A percentile compares a stretch with the other conserved stretches of the same genome.
These are phyloP conservation scores for Urocyon cinereoargenteus DNA, from an alignment of 2,797 vertebrate species.

Conservation along the genomic window DNA sequence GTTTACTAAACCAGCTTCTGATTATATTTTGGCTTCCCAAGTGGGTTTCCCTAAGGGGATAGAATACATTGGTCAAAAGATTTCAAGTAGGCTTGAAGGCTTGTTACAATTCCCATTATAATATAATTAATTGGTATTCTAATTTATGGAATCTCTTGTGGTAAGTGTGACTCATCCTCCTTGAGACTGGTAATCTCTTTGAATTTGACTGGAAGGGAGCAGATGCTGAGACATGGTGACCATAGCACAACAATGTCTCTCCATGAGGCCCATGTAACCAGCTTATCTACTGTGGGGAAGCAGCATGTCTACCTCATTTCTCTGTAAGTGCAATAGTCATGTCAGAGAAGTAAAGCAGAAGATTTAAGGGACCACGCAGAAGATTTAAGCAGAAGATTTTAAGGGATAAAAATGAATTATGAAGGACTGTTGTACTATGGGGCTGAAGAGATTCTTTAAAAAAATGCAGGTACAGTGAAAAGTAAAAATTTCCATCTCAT, in stretches of 20 bases:
- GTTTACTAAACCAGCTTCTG: not conserved
- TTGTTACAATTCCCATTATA: conserved; percentile 2
- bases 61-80: not conserved
- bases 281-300: not conserved
- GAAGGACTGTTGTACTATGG: not conserved
- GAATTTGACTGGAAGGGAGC: not conserved
- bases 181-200: not conserved
- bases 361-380: not conserved
- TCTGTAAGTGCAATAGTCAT: not conserved
- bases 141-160: not conserved
- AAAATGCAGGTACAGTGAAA: not conserved
- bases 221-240: not conserved
- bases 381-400: not conserved
- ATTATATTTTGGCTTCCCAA: conserved; percentile 22
- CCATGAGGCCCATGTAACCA: not conserved
- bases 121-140: not conserved
- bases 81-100: not conserved
- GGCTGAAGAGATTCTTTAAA: not conserved
- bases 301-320: not conserved
- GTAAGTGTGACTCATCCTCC: not conserved
- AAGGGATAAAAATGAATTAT: not conserved
- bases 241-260: not conserved
- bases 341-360: not conserved
- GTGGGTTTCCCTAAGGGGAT: not conserved
- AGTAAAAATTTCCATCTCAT: not conserved